Evolutionary conservation across 1,140 invertebrate species (phyloP), one percentile per base, ranked within the genome.

Genomic region (Dendrolimus punctatus): DNA sequence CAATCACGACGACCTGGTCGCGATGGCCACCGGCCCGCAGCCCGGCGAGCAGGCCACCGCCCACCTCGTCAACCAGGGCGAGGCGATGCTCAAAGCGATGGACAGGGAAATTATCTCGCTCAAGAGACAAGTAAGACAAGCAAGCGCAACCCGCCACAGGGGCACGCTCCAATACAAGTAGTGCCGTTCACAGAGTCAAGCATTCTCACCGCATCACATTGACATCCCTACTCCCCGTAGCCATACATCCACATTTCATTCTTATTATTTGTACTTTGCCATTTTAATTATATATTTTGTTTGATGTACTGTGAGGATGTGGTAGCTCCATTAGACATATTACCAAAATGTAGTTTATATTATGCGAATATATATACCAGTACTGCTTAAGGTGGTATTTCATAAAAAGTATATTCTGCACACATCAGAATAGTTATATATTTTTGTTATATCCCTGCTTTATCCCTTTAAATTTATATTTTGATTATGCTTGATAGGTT

Each of bases 1-100:
- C 78, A 98, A 97, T 90, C 95, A 98, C 82, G 97, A 98, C 83
- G 97, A 98, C 90, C 90, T 99, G 68, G 92, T 95, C 54, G 92
- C 94, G 47, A 92, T 98, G 88, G 96, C 96, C 40, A 92, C 91
- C 80, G 90, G 72, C 87, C 91, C 68, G 36, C 88, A 90, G 88
- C 89, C 81, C 76, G 83, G 72, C 68, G 82, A 85, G 47, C 58
- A 69, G 39, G 55, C 73, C 54, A 72, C 74, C 58, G 70, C 73
- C 51, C 89, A 88, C 57, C 88, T 90, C 60, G 86, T 90, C 62
- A 91, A 91, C 73, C 93, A 94, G 83, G 92, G 93, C 68, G 94
- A 95, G 69, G 91, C 94, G 66, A 93, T 97, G 80, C 90, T 99
- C 57, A 94, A 94, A 88, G 92, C 93, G 63, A 94, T 98, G 90